Percentiles rank a stretch among this genome's conserved stretches.
These are phyloP conservation scores for Morpho helenor DNA, from an alignment of 2,888 invertebrate genomes.

Conservation along the genomic window DNA sequence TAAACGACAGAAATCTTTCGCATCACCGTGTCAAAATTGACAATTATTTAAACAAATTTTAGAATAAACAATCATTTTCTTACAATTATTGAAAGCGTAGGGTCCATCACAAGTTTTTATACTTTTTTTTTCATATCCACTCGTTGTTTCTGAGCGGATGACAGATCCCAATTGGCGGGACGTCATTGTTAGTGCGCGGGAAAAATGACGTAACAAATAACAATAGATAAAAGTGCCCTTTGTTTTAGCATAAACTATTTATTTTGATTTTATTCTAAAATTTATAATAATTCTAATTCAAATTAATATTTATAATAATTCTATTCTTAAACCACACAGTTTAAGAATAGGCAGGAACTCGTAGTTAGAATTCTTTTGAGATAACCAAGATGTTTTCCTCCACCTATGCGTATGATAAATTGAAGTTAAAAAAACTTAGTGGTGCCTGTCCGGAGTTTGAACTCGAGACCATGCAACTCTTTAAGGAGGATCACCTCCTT, in stretches of 20 bases:
- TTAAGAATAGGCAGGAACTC: too few species aligned
- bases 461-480: too few species aligned
- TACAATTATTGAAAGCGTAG: neutral
- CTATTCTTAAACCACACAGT: too few species aligned
- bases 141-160: constrained; percentile 23
- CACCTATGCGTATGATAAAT: too few species aligned
- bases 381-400: too few species aligned
- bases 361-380: too few species aligned
- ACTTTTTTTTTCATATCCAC: constrained; percentile 3
- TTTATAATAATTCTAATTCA: too few species aligned
- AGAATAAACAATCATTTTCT: constrained; percentile 5
- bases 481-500: too few species aligned
- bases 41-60: constrained; percentile 3
- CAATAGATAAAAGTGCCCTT: constrained; percentile 12
- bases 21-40: constrained; percentile 17
- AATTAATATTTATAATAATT: too few species aligned
- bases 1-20: constrained; percentile 5
- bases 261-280: neutral
- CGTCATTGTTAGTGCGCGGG: constrained; percentile 26
- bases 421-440: too few species aligned
- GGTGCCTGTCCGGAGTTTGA: too few species aligned
- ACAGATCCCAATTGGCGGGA: constrained; percentile 31
- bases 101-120: neutral
- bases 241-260: constrained; percentile 18
- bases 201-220: constrained; percentile 17